Evolutionary conservation across 1,140 invertebrate species (phyloP).

Genomic region (Paralvinella palmiformis): DNA sequence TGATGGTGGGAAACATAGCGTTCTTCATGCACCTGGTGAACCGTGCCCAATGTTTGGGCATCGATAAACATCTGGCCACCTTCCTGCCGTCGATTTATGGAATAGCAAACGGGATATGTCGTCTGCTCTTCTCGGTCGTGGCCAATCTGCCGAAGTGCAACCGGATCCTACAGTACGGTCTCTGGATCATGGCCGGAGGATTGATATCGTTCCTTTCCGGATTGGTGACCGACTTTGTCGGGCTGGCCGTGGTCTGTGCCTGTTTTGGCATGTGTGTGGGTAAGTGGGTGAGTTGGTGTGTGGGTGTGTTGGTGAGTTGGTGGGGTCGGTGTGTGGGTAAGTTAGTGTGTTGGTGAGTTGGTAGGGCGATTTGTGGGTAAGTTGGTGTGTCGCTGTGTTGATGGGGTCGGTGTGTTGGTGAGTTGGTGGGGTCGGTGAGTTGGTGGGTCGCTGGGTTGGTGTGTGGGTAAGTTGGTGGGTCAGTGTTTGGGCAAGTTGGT

Average conservation of each 20-base stretch:
- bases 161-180: slow-evolving; percentile 2
- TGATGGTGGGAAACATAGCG: background rate
- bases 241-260: background rate
- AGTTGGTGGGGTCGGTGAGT: too few species aligned
- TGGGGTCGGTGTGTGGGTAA: too few species aligned
- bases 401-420: too few species aligned
- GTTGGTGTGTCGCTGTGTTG: too few species aligned
- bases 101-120: background rate
- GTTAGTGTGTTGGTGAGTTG: too few species aligned
- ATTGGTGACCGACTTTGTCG: background rate
- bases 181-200: background rate
- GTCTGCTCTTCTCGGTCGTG: background rate
- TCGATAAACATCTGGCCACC: slow-evolving; percentile 1
- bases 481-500: too few species aligned
- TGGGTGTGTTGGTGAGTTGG: too few species aligned
- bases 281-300: too few species aligned
- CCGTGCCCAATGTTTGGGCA: background rate
- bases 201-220: background rate
- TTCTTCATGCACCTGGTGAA: slow-evolving; percentile 1
- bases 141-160: background rate
- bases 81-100: slow-evolving; percentile 4
- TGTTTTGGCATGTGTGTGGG: background rate
- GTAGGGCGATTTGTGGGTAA: too few species aligned
- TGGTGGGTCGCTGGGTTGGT: too few species aligned
- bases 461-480: too few species aligned